A percentile compares a stretch with the other conserved stretches of the same genome.
Conservation (phyloP, 2,113 vertebrate species). For the Puffinus mauretanicus region DNA sequence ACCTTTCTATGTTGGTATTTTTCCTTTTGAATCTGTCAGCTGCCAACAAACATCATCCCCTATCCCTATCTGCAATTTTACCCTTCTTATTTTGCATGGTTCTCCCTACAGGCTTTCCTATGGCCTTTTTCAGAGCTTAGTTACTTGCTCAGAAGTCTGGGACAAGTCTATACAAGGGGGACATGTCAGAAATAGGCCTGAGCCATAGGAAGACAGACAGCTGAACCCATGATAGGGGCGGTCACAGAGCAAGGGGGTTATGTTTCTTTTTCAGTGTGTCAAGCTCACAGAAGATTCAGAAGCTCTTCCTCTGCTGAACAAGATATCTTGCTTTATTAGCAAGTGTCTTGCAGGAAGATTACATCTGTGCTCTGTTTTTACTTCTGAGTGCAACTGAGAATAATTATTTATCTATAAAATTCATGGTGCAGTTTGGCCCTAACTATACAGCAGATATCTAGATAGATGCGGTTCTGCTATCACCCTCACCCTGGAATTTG, state of each 20-base stretch:
- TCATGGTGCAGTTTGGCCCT: neutral
- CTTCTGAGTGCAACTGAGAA: neutral
- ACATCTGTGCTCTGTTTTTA: neutral
- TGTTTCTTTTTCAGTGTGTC: neutral
- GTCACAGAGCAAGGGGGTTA: neutral
- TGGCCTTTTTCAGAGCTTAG: neutral
- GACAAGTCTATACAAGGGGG: neutral
- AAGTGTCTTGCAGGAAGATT: neutral
- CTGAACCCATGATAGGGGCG: neutral
- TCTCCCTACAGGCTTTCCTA: neutral
- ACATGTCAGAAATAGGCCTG: neutral
- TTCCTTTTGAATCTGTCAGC: neutral
- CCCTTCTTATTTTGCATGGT: neutral
- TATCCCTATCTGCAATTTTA: neutral
- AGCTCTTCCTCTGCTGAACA: neutral
- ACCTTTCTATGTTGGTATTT: neutral
- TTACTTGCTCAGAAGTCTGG: neutral
- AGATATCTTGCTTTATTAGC: neutral
- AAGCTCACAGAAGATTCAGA: neutral
- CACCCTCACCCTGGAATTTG: neutral
- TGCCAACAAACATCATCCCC: neutral
- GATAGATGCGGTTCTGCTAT: rapidly evolving
- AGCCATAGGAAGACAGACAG: neutral
- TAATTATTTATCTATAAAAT: neutral
- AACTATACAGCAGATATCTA: neutral